Evolutionary conservation across 2,888 invertebrate species (phyloP), one percentile per base, ranked within the genome.

Genomic region (Dicyrtomina minuta): DNA sequence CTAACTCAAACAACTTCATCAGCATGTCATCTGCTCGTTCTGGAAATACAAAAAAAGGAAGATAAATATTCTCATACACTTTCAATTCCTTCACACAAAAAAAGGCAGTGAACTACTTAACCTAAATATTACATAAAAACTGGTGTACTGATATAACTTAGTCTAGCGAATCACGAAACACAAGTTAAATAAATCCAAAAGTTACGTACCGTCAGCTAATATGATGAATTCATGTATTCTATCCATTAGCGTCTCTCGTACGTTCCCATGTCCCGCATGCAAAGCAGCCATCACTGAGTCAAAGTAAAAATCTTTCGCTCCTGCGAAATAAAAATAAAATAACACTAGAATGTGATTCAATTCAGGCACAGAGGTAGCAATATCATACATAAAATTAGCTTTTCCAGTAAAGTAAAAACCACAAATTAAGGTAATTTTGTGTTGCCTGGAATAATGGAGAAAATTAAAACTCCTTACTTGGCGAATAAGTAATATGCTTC

Each of bases 21-120:
- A 96, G 85, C 62, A 96, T 85, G 65, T 88, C 86, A 67, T 88
- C 85, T 0, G 93, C 92, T 82, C 91, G 88, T 82, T 95, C 96
- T 87, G 82, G 64, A 83, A 82, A 68, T 78, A 73, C 39, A 72
- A 49, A 12, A 58, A 27, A 59, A 20, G n/a, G 26, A 66, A 61
- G 0, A 41, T 43, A 44, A 43, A 59, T 64, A n/a, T 56, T 56
- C 33, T 33, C 41, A 46, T 13, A 27, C 20, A 51, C 43, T 51
- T 39, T 12, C 44, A 55, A 24, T 22, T 24, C 33, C 26, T 46
- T n/a, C n/a, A n/a, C n/a, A 41, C 13, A 12, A 41, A 12, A 41
- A 41, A 41, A 12, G 13, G 43, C 43, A 26, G 15, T 43, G 44
- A 20, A 26, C 6, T 41, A 5, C 58, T 59, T 6, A 22, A 17